Evolutionary conservation across 1,140 invertebrate species (phyloP), one percentile per base, ranked within the genome.

Genomic region (Dufourea novaeangliae): DNA sequence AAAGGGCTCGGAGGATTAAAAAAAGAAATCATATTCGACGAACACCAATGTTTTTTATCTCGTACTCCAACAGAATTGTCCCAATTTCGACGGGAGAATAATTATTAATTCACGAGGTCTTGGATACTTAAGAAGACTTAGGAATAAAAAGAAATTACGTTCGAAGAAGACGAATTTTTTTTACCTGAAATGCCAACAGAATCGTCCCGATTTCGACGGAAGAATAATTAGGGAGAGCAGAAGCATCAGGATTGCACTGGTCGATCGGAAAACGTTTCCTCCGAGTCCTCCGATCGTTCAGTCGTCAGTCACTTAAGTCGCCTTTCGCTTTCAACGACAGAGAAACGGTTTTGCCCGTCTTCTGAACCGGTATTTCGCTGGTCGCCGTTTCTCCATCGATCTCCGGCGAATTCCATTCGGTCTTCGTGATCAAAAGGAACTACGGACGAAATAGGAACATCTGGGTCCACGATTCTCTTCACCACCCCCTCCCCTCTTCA

Each of bases 381-480:
- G 25, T 46, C 20, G 52, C 52, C 52, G 25, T 54, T 54, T 27
- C 22, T 2, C 52, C 52, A 27, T 54, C 52, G 52, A 54, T 25
- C 52, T 52, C 22, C 4, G 8, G 11, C 22, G 27, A 27, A 57
- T 25, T 14, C 27, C 37, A 34, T 57, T 44, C 44, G n/a, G n/a
- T 56, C 29, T 14, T 39, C 20, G 25, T 52, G 22, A 41, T 29
- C 29, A 12, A 50, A 72, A 71, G 56, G 29, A 25, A 72, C n/a
- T n/a, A n/a, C n/a, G n/a, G n/a, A n/a, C 56, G 41, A 62, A 62
- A 50, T 34, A 29, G 29, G n/a, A 72, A 50, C 69, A 72, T 72
- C 57, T 72, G 69, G 29, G 56, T 32, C 25, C 17, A 1, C 27
- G 8, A 27, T 54, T 12, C 25, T 25, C 12, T 22, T 61, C n/a